phyloP scores from a whole-genome alignment of 2,113 vertebrate genomes.

The Hymenochirus boettgeri region DNA sequence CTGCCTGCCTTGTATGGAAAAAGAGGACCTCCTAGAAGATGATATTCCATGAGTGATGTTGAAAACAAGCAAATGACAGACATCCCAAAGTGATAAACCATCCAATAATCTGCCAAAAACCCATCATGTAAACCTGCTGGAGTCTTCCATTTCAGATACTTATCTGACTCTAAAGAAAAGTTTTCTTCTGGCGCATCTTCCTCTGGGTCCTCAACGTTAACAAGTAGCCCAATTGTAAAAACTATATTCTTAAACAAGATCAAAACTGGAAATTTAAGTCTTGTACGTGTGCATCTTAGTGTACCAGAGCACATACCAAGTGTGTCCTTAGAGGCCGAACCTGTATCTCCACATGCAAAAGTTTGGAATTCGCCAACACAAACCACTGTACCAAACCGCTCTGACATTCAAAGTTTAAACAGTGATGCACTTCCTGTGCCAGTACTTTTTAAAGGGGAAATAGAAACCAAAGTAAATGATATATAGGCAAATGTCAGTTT shows the following conservation, averaged over 20 bases:
- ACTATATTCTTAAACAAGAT: conserved; percentile 72
- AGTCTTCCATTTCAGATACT: conserved; percentile 39
- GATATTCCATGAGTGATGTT: not conserved
- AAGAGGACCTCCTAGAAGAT: conserved; percentile 10
- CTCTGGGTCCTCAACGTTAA: conserved; percentile 44
- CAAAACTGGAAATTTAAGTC: conserved; percentile 64
- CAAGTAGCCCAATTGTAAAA: conserved; percentile 61
- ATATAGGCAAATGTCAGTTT: not conserved
- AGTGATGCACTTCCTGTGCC: not conserved
- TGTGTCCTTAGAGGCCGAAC: conserved; percentile 59
- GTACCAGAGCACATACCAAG: conserved; percentile 66
- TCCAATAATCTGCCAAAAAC: conserved; percentile 37
- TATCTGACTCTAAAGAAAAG: conserved; percentile 39
- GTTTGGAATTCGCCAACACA: conserved; percentile 48
- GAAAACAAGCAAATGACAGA: conserved; percentile 14
- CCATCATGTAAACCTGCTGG: not conserved
- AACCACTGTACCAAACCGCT: conserved; percentile 38
- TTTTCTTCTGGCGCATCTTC: conserved; percentile 31
- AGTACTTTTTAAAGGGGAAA: not conserved
- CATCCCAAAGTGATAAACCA: conserved; percentile 5
- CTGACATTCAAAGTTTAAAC: not conserved
- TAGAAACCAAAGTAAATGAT: conserved; percentile 7
- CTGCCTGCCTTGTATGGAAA: conserved; percentile 32
- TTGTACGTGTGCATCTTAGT: conserved; percentile 71
- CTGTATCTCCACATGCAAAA: conserved; percentile 49